A percentile compares a stretch with the other conserved stretches of the same genome.
These are phyloP conservation scores for Calameuta filiformis DNA, from an alignment of 2,888 invertebrate genomes.

Conservation along the genomic window DNA sequence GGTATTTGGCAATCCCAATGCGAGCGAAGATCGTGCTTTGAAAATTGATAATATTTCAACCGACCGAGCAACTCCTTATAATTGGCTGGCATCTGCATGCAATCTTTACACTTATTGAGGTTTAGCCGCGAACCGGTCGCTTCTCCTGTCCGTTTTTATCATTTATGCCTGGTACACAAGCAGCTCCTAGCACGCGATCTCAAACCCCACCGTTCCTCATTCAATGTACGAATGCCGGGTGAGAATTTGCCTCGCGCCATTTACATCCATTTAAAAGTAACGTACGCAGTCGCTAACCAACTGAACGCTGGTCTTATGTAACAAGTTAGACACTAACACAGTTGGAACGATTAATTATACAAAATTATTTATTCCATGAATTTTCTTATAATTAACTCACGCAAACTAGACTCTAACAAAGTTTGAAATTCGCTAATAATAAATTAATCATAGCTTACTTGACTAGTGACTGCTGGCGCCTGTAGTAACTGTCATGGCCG, in stretches of 20 bases:
- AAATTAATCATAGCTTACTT: background rate
- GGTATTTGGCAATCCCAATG: background rate
- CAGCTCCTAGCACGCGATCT: conserved; percentile 50
- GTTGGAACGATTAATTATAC: background rate
- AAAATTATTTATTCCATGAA: background rate
- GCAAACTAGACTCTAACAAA: no score
- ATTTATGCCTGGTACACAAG: conserved; percentile 50
- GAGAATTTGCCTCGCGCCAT: conserved; percentile 39
- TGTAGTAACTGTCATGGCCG: background rate
- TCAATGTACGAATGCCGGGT: conserved; percentile 35
- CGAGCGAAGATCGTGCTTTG: conserved; percentile 12
- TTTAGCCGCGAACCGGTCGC: conserved; percentile 50
- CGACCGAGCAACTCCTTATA: conserved; percentile 38
- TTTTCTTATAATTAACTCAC: no score
- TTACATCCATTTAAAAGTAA: background rate
- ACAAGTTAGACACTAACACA: background rate
- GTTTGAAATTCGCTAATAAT: background rate
- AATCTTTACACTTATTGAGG: conserved; percentile 47
- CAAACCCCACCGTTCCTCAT: conserved; percentile 19
- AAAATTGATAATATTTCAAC: conserved; percentile 52
- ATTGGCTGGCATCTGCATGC: conserved; percentile 50
- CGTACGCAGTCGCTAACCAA: background rate
- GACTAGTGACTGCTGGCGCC: background rate
- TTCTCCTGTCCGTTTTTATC: conserved; percentile 53
- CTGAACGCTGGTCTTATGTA: background rate